Base-by-base conservation (phyloP, 2,113 vertebrate genomes). In the Casuarius casuarius region DNA sequence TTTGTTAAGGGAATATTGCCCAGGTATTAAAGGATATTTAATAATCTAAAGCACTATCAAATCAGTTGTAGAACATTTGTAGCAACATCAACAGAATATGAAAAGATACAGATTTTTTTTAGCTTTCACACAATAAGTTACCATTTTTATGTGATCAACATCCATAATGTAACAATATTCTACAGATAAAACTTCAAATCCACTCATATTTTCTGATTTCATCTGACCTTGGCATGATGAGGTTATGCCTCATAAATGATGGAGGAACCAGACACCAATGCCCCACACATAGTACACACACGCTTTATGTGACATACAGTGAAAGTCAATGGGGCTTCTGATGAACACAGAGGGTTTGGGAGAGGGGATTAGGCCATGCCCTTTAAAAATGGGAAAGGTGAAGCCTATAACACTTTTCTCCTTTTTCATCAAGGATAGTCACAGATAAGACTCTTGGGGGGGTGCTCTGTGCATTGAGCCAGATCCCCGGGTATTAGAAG, bases 241-340 rank as follows among this genome's bases (percentile, higher is more conserved):
- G 61, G 18, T n/a, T 66, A 9, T 33, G 46, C 16, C 29, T 26
- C 19, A 46, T 15, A 70, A 63, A 35, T 28, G 10, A 49, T 22
- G 40, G 40, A 68, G 42, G 56, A 82, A 46, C 11, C 42, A 66
- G 31, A 44, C 67, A 78, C 7, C 3, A 42, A 5, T 26, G 35
- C 5, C 33, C 46, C 38, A 40, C 10, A 29, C 4, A 31, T 9
- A 31, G 46, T 4, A 25, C 29, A 26, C 0, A 0, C 40, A 67
- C 31, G 28, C 28, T 42, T 79, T 42, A 40, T 19, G 6, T 17
- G 46, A 54, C 9, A 14, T 54, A 78, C 0, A 1, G 38, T 22
- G n/a, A 84, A 49, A 40, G 52, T 35, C 80, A 48, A 2, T 1
- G 9, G 11, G 28, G 15, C 17, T 88, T 31, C 38, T 31, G 46